Evolutionary conservation across 2,113 vertebrate genomes (phyloP), one percentile per base, ranked within the genome.

Genomic region (Pundamilia nyererei): DNA sequence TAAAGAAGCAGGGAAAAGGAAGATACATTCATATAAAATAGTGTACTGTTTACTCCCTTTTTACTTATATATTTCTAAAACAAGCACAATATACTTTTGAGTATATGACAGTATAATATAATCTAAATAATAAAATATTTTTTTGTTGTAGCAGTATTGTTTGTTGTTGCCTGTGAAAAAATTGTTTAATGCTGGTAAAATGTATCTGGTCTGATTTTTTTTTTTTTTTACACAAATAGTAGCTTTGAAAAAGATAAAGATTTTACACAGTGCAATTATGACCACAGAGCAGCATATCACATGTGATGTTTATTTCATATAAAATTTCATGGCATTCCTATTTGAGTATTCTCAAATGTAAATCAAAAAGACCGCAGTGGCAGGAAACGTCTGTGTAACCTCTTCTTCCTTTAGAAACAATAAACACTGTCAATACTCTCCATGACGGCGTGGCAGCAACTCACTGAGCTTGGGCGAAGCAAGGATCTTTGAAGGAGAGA

Each of bases 401-500:
- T 87, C 85, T 51, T 83, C 90, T 94, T 94, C 90, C 88, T 93
- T 93, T 90, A 89, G 92, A 95, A 92, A 95, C 92, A 92, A 93
- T 94, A 94, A 95, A 94, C 91, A 90, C 51, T 21, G 29, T 89
- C 88, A 82, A 90, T 85, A 89, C 85, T 88, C 88, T 91, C 92
- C 83, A 14, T 13, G 86, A 89, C 88, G 89, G 87, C 87, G 45
- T 60, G 88, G 91, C 89, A 86, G 33, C 77, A 19, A 86, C 87
- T 86, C 89, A 17, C 87, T 86, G 84, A 51, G 86, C 87, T 87
- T 53, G 87, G 92, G 65, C 51, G 83, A 93, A 58, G 84, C 89
- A 84, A 90, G 65, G 81, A 87, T 84, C 86, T 94, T 94, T 94
- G 92, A 95, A 92, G 89, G 88, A 86, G 90, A 94, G 88, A 68